Conservation (phyloP, 1,140 invertebrate species). For the Lordiphosa stackelbergi region DNA sequence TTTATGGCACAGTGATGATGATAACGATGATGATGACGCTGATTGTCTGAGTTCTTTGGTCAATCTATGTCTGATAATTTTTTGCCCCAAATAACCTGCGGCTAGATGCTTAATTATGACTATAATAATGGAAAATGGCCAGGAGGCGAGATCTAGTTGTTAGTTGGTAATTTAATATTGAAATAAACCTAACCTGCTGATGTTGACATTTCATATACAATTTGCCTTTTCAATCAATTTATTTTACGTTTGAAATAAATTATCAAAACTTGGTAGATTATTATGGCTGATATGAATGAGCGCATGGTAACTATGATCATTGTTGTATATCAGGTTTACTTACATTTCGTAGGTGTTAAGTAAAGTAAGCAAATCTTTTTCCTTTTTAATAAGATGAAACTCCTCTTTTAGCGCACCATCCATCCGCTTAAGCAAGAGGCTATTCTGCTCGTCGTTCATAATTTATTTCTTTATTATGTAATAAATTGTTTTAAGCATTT, state of each 20-base stretch:
- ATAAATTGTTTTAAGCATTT: conserved; percentile 54
- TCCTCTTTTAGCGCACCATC: conserved; percentile 21
- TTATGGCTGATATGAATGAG: conserved; percentile 36
- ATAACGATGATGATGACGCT: not conserved
- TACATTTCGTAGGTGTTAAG: conserved; percentile 27
- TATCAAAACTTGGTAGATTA: not conserved
- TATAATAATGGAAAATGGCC: conserved; percentile 29
- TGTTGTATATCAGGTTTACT: conserved; percentile 17
- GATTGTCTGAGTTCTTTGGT: conserved; percentile 4
- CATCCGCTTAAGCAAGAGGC: conserved; percentile 41
- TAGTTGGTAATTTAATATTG: too few relatives aligned
- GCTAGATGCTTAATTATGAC: conserved; percentile 33
- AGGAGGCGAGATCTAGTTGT: not conserved
- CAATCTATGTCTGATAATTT: conserved; percentile 58
- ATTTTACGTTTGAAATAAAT: conserved; percentile 11
- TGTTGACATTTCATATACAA: too few relatives aligned
- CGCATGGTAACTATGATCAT: conserved; percentile 25
- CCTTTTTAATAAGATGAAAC: not conserved
- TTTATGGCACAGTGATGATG: conserved; percentile 3
- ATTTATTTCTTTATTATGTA: conserved; percentile 39
- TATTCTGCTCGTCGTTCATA: conserved; percentile 37
- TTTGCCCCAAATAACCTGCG: conserved; percentile 35
- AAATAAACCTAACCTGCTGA: not conserved
- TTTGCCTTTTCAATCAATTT: conserved; percentile 15
- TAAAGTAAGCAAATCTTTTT: too few relatives aligned